Percentiles rank a stretch among this genome's conserved stretches.
Conservation (phyloP, 2,888 invertebrate species). For the Agonum fuliginosum region DNA sequence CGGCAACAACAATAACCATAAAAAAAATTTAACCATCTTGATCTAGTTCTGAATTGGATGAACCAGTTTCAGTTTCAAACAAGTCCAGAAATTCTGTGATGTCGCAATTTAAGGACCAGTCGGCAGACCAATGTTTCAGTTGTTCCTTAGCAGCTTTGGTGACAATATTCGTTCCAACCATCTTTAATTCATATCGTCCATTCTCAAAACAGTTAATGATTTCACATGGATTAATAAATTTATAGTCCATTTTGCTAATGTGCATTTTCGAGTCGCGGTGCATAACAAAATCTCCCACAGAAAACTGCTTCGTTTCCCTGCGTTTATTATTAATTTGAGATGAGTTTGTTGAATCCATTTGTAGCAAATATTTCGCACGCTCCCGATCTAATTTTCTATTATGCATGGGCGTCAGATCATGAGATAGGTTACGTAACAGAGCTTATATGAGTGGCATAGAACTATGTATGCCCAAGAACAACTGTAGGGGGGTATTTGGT, state of each 20-base stretch:
- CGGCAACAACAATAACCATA: neutral
- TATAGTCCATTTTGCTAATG: too few relatives aligned
- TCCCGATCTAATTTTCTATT: too few relatives aligned
- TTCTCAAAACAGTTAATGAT: slow-evolving; percentile 50
- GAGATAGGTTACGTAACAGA: slow-evolving; percentile 3
- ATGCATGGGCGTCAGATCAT: slow-evolving; percentile 1
- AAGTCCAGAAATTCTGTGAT: neutral
- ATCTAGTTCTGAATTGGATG: neutral
- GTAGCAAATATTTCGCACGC: too few relatives aligned
- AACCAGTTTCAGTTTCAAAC: neutral
- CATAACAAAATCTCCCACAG: slow-evolving; percentile 63
- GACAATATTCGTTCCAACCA: slow-evolving; percentile 52
- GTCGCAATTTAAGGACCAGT: too few relatives aligned
- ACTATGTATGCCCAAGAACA: slow-evolving; percentile 57
- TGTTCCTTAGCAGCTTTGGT: slow-evolving; percentile 61
- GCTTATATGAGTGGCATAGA: neutral
- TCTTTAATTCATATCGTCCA: slow-evolving; percentile 58
- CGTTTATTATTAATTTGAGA: too few relatives aligned
- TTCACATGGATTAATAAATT: too few relatives aligned
- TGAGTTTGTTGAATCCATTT: too few relatives aligned
- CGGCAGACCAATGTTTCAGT: slow-evolving; percentile 47
- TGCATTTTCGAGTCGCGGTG: slow-evolving; percentile 63
- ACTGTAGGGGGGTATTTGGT: slow-evolving; percentile 62
- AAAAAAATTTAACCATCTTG: neutral
- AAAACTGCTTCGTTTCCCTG: slow-evolving; percentile 57